Evolutionary conservation across 2,797 vertebrate species (phyloP).

Genomic region (Muscicapa striata): DNA sequence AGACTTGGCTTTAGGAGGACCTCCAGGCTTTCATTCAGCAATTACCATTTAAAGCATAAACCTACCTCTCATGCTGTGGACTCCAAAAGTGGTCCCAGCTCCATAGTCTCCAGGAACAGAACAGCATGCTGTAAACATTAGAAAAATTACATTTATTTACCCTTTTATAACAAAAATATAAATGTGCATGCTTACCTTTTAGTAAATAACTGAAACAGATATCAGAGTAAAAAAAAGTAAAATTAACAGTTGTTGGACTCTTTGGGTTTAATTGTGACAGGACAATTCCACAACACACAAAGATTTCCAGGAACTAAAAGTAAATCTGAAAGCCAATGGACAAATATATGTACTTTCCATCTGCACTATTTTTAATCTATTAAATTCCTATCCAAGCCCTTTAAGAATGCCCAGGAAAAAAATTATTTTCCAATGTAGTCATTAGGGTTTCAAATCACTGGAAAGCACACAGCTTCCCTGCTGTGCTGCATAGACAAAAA

Average conservation of each 20-base stretch:
- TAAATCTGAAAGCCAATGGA: not conserved
- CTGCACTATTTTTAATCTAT: constrained; percentile 21
- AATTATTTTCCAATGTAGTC: not conserved
- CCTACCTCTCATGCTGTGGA: not conserved
- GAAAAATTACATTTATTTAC: not conserved
- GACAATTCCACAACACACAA: not conserved
- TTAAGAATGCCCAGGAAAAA: not conserved
- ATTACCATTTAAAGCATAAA: not conserved
- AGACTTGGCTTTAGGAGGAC: not conserved
- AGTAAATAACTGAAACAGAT: not conserved
- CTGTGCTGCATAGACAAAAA: not conserved
- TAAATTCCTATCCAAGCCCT: not conserved
- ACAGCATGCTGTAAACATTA: not conserved
- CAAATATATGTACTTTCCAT: constrained; percentile 37
- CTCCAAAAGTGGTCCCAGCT: not conserved
- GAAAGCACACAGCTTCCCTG: not conserved
- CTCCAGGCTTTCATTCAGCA: not conserved
- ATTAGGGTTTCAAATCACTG: not conserved
- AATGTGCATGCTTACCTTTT: not conserved
- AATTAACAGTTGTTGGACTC: not conserved
- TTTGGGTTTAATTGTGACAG: not conserved
- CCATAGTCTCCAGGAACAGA: not conserved
- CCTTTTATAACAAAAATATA: not conserved
- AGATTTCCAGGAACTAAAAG: constrained; percentile 47
- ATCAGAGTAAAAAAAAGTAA: not conserved